phyloP scores from a whole-genome alignment of 2,797 vertebrate species.

The Bryconaethiops microstoma region DNA sequence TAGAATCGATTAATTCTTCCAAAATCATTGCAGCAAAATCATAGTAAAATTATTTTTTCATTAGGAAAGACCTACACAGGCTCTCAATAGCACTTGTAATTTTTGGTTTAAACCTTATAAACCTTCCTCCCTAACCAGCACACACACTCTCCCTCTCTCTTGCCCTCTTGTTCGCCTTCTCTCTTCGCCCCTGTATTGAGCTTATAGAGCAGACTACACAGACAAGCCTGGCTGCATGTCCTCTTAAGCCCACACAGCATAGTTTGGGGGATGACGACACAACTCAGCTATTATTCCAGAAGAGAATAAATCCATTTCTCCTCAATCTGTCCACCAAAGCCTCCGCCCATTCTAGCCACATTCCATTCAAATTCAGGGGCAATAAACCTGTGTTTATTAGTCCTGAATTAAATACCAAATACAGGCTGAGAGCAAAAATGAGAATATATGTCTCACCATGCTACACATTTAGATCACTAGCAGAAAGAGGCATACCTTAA shows the following conservation, averaged over 20 bases:
- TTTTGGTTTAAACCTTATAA: background rate
- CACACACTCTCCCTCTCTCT: conserved; percentile 5
- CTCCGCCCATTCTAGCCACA: conserved; percentile 37
- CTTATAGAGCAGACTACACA: background rate
- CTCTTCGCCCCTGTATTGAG: background rate
- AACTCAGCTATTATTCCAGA: conserved; percentile 17
- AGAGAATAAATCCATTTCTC: conserved; percentile 28
- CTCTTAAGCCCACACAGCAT: conserved; percentile 27
- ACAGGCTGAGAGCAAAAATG: too few relatives aligned
- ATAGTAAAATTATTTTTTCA: too few relatives aligned
- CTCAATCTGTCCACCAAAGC: background rate
- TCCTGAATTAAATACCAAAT: too few relatives aligned
- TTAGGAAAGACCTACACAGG: background rate
- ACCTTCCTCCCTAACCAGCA: background rate
- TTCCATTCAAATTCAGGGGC: conserved; percentile 13
- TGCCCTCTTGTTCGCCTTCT: background rate
- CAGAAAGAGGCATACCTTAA: too few relatives aligned
- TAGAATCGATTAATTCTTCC: too few relatives aligned
- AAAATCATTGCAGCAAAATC: too few relatives aligned
- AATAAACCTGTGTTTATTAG: too few relatives aligned
- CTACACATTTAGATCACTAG: too few relatives aligned
- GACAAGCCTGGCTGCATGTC: background rate
- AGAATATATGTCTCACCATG: too few relatives aligned
- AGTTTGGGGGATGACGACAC: conserved; percentile 21
- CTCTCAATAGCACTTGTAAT: background rate